phyloP scores from a whole-genome alignment of 2,113 vertebrate genomes.

The Coreoperca whiteheadi region DNA sequence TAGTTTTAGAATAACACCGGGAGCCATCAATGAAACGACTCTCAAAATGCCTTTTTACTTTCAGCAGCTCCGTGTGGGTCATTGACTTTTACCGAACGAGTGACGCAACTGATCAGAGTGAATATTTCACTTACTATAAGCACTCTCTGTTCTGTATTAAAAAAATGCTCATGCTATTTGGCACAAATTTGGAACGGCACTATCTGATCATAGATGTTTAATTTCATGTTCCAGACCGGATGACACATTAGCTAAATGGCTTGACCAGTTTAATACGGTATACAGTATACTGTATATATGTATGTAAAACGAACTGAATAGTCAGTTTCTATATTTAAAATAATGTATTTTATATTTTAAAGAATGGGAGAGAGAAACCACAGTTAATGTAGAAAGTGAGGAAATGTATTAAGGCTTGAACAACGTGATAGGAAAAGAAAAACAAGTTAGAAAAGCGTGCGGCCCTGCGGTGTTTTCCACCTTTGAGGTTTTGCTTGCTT shows the following conservation, averaged over 20 bases:
- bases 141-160: too few species aligned
- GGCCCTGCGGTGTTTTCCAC: conserved; percentile 27
- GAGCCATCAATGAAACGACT: not conserved
- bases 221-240: not conserved
- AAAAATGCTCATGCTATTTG: not conserved
- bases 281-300: too few species aligned
- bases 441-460: not conserved
- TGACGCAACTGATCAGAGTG: not conserved
- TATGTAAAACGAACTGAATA: not conserved
- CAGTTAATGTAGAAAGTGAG: not conserved
- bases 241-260: too few species aligned
- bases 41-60: conserved; percentile 17
- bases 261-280: too few species aligned
- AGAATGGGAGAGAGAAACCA: not conserved
- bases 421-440: not conserved
- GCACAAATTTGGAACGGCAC: not conserved
- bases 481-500: conserved; percentile 32
- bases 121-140: not conserved
- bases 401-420: not conserved
- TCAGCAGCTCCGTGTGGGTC: not conserved
- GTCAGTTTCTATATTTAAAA: not conserved
- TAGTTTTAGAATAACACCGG: not conserved
- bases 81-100: not conserved
- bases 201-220: not conserved
- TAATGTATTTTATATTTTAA: not conserved